A percentile compares a stretch with the other conserved stretches of the same genome.
These are phyloP conservation scores for Acrocyrtus sp. DNA, from an alignment of 2,888 invertebrate species.

Conservation along the genomic window DNA sequence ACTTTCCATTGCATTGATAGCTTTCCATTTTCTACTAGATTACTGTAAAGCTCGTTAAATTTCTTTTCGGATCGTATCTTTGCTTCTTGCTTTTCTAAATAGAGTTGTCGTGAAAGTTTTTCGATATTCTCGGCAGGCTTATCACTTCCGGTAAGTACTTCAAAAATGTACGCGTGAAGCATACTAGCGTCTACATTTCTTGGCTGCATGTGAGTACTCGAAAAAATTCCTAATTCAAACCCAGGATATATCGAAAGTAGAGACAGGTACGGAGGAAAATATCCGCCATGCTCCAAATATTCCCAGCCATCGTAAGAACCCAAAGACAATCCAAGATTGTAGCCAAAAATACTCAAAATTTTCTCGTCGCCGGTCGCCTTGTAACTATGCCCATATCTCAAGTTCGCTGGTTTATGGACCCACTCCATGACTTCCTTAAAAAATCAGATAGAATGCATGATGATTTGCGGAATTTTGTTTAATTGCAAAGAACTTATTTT, in stretches of 20 bases:
- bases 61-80: too few species aligned
- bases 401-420: neutral
- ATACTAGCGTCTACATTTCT: too few species aligned
- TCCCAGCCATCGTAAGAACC: neutral
- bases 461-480: neutral
- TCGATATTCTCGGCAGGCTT: too few species aligned
- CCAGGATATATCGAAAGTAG: constrained; percentile 10
- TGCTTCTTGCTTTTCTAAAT: too few species aligned
- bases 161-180: too few species aligned
- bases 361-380: neutral
- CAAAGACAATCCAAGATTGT: neutral
- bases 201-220: constrained; percentile 7
- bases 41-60: too few species aligned
- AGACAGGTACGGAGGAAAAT: constrained; percentile 18
- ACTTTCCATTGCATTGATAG: neutral
- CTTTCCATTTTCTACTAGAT: too few species aligned
- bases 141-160: too few species aligned
- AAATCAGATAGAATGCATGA: neutral
- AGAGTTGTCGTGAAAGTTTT: too few species aligned
- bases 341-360: neutral
- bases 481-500: too few species aligned
- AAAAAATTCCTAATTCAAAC: constrained; percentile 11
- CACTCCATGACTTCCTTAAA: too few species aligned
- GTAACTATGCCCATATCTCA: neutral
- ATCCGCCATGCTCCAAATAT: constrained; percentile 19